Percentiles rank a stretch among this genome's conserved stretches.
Evolutionary conservation across 2,888 invertebrate genomes (phyloP).

Genomic region (Cremastinae sp.): DNA sequence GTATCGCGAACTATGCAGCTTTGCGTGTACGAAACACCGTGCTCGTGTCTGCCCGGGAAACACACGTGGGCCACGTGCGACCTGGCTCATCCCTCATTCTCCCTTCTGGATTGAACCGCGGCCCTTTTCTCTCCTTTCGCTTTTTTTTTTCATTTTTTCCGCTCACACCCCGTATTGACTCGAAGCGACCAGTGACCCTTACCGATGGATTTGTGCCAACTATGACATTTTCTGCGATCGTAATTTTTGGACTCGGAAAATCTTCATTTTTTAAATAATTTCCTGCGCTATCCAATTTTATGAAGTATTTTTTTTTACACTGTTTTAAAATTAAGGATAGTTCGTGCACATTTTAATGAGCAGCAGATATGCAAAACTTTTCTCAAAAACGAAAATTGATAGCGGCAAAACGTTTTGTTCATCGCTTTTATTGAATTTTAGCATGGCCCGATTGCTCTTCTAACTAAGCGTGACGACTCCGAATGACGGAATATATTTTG

Average conservation of each 20-base stretch:
- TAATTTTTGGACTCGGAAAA: too few species aligned
- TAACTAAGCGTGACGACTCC: constrained; percentile 16
- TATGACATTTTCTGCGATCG: too few species aligned
- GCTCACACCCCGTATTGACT: constrained; percentile 14
- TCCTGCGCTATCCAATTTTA: too few species aligned
- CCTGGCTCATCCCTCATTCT: constrained; percentile 66
- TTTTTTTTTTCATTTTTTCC: constrained; percentile 36
- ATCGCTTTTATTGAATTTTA: constrained; percentile 7
- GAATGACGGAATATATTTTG: constrained; percentile 9
- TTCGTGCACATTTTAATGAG: too few species aligned
- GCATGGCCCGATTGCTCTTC: not conserved
- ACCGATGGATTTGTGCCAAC: constrained; percentile 71
- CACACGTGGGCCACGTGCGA: constrained; percentile 76
- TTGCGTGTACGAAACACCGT: constrained; percentile 77
- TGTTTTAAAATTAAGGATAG: too few species aligned
- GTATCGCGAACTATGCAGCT: constrained; percentile 70
- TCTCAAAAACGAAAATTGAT: not conserved
- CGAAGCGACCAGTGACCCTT: too few species aligned
- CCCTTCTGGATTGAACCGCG: constrained; percentile 43
- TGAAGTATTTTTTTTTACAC: too few species aligned
- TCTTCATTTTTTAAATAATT: too few species aligned
- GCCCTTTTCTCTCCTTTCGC: constrained; percentile 47
- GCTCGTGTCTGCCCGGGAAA: constrained; percentile 78
- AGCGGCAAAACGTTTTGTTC: not conserved
- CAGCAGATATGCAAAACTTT: too few species aligned